Evolutionary conservation across 2,888 invertebrate genomes (phyloP), one percentile per base, ranked within the genome.

Genomic region (Therioaphis trifolii): DNA sequence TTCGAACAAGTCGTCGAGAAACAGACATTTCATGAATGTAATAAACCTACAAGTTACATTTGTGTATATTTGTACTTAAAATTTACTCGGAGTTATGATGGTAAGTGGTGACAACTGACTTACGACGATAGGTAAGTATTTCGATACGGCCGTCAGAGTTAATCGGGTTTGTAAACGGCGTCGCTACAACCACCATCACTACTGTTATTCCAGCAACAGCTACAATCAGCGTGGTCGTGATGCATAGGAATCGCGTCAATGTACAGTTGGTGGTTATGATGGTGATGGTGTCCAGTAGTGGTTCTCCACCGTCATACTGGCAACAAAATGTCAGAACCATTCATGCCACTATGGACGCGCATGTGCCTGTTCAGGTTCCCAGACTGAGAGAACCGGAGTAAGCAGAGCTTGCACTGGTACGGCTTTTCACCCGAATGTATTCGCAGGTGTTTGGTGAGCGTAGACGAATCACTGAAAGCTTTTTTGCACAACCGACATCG

Each of bases 291-390:
- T 2, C 49, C 49, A 27, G 46, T 24, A 11, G 29, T 14, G 21
- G 40, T 24, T 12, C 80, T 46, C 80, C 63, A 72, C 61, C 49
- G 82, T 72, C 72, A 72, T 72, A 72, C 72, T 0, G 82, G 72
- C 49, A 74, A 21, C 21, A 82, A 14, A 15, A 82, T 35, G 74
- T 82, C 82, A 18, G 82, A 55, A 9, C 72, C 82, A 40, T 74
- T 74, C 82, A 74, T 82, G 24, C 82, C 92, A 52, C 95, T 94
- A 88, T 99, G 99, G 4, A 99, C 98, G 87, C 98, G 92, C 98
- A 99, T 98, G 90, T 99, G 99, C 87, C 99, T 93, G 90, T 99
- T 99, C 85, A 99, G 91, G 90, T 99, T 99, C 84, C 99, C 99
- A 63, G 98, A 98, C 89, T 99, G 99, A 9, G 98, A 98, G 90